These are phyloP conservation scores for Ceramica pisi DNA, from an alignment of 2,888 invertebrate genomes.

Conservation along the genomic window DNA sequence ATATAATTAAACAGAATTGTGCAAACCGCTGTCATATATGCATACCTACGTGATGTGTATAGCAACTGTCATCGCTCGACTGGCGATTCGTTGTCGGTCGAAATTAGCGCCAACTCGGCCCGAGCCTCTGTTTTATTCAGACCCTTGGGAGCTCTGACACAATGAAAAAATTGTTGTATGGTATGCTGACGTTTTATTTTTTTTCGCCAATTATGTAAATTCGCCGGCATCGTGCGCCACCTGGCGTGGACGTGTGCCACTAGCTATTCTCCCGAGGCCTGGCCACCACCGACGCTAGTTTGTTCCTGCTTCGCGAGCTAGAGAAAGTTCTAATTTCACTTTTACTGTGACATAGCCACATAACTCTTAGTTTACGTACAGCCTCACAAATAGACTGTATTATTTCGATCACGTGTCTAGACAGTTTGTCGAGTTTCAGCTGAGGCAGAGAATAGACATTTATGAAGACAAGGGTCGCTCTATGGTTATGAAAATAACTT, in stretches of 20 bases:
- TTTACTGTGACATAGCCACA: conserved; percentile 68
- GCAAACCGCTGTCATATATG: conserved; percentile 30
- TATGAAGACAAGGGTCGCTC: conserved; percentile 75
- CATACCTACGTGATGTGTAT: conserved; percentile 53
- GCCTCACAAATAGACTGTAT: conserved; percentile 50
- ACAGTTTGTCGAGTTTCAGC: conserved; percentile 53
- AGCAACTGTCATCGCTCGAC: conserved; percentile 75
- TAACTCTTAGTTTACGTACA: conserved; percentile 45
- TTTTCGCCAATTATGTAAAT: conserved; percentile 84
- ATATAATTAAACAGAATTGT: conserved; percentile 23
- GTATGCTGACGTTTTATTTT: conserved; percentile 81
- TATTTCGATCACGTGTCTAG: conserved; percentile 65
- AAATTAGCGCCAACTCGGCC: conserved; percentile 84
- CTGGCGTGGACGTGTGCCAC: conserved; percentile 73
- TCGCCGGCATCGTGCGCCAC: conserved; percentile 80
- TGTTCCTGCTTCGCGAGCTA: conserved; percentile 73
- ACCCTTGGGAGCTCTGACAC: conserved; percentile 83
- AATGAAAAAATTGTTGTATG: conserved; percentile 86
- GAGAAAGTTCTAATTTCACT: conserved; percentile 82
- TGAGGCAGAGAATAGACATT: conserved; percentile 70
- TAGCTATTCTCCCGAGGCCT: conserved; percentile 72
- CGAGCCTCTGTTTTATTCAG: conserved; percentile 87
- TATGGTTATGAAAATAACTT: conserved; percentile 62
- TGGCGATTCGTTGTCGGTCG: conserved; percentile 78
- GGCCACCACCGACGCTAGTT: conserved; percentile 63